Percentiles rank a stretch among this genome's conserved stretches.
Conservation (phyloP, 1,140 invertebrate genomes). For the Holcopasites calliopsidis region DNA sequence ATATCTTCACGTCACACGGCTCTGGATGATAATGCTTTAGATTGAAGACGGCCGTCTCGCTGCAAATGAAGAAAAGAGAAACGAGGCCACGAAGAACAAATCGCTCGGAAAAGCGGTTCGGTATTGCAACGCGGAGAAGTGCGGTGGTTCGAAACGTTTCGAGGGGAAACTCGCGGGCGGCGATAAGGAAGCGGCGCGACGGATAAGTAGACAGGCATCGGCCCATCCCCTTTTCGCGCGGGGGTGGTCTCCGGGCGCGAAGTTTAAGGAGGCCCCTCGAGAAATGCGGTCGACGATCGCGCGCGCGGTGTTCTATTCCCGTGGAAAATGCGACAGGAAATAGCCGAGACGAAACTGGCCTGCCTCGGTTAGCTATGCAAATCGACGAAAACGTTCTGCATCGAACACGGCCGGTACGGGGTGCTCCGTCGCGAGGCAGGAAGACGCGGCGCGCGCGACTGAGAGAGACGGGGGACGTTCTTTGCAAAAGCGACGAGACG, state of each 20-base stretch:
- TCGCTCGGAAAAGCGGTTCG: no score
- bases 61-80: not conserved
- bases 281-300: conserved; percentile 72
- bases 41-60: no score
- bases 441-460: not conserved
- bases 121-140: not conserved
- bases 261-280: conserved; percentile 53
- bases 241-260: conserved; percentile 45
- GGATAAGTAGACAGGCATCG: not conserved
- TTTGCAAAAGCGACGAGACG: conserved; percentile 6
- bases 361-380: conserved; percentile 63
- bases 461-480: not conserved
- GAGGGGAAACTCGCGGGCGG: not conserved
- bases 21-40: no score
- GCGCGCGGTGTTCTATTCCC: conserved; percentile 69
- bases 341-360: conserved; percentile 74
- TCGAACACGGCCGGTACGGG: conserved; percentile 13
- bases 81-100: no score
- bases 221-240: not conserved
- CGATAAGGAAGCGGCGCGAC: not conserved
- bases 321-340: conserved; percentile 76
- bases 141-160: not conserved
- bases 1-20: no score
- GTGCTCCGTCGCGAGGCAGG: not conserved
- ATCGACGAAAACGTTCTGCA: conserved; percentile 51